Evolutionary conservation across 2,797 vertebrate species (phyloP).

Genomic region (Pangasius krempfi): DNA sequence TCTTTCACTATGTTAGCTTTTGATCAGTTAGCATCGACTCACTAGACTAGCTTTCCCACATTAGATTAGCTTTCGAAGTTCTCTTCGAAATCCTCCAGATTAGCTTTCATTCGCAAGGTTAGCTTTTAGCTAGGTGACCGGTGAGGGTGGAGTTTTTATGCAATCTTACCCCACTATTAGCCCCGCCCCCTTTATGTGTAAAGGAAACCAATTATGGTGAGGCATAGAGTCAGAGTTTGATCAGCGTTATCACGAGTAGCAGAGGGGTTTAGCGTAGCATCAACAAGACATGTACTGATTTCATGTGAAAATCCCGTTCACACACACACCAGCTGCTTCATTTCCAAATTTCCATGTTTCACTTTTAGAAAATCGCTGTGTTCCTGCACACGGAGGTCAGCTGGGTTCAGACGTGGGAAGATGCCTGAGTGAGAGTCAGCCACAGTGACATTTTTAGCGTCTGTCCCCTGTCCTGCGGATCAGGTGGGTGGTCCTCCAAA

Average conservation of each 20-base stretch:
- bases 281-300: background rate
- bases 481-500: conserved; percentile 40
- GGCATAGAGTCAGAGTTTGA: background rate
- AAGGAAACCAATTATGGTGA: background rate
- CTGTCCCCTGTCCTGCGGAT: conserved; percentile 23
- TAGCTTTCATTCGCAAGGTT: background rate
- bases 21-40: background rate
- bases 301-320: background rate
- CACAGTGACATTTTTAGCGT: background rate
- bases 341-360: background rate
- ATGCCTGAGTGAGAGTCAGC: background rate
- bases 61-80: background rate
- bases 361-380: conserved; percentile 5
- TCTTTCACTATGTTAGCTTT: background rate
- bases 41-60: background rate
- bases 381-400: background rate
- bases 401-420: conserved; percentile 11
- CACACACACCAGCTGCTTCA: background rate
- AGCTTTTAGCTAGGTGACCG: background rate
- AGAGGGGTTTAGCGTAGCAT: background rate
- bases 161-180: background rate
- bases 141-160: background rate
- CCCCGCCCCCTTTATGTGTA: background rate
- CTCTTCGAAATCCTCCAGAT: background rate
- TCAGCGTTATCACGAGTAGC: background rate